phyloP scores from a whole-genome alignment of 2,888 invertebrate genomes.

The Thumatha senex region DNA sequence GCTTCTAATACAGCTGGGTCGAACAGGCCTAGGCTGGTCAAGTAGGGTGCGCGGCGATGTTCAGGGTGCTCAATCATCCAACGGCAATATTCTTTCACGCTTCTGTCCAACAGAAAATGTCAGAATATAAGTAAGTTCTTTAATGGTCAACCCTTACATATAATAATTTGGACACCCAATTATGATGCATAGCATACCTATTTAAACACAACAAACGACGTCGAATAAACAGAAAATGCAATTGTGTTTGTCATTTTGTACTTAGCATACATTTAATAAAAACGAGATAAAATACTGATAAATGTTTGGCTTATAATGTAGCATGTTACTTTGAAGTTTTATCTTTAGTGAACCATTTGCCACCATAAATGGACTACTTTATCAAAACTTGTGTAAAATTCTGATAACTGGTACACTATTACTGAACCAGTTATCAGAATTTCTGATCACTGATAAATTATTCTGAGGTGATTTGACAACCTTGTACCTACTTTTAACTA shows the following conservation, averaged over 20 bases:
- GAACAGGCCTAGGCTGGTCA: conserved; percentile 80
- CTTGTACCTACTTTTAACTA: neutral
- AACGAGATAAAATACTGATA: neutral
- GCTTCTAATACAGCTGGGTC: conserved; percentile 66
- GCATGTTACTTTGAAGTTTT: neutral
- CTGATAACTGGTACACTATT: neutral
- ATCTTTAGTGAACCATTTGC: neutral
- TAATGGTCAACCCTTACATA: too few species aligned
- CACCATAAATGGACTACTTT: neutral
- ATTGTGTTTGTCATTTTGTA: too few species aligned
- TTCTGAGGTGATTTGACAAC: neutral
- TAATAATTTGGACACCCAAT: too few species aligned
- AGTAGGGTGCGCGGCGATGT: conserved; percentile 77
- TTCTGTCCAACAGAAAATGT: conserved; percentile 54
- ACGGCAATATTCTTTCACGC: conserved; percentile 83
- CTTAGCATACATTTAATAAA: too few species aligned
- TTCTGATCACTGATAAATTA: neutral
- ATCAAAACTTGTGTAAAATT: neutral
- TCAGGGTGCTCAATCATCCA: conserved; percentile 83
- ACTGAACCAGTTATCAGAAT: neutral
- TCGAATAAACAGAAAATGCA: too few species aligned
- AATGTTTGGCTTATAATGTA: neutral
- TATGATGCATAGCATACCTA: too few species aligned
- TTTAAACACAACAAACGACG: too few species aligned
- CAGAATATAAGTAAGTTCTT: neutral